Evolutionary conservation across 2,113 vertebrate genomes (phyloP).

Genomic region (Saguinus midas): DNA sequence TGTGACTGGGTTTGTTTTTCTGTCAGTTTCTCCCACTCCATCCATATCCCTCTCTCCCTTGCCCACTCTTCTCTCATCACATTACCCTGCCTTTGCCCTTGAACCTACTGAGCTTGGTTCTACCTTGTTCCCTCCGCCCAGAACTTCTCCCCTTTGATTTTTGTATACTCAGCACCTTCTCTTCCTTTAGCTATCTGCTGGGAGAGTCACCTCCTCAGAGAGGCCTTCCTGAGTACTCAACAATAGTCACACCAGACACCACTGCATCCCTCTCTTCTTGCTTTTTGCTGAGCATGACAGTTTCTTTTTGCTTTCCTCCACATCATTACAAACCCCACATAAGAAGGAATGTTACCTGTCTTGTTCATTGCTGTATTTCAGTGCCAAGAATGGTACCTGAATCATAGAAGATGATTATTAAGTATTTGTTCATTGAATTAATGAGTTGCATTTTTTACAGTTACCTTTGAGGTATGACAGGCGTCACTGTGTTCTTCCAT

Average conservation of each 20-base stretch:
- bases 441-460: not conserved
- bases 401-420: not conserved
- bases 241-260: accelerated
- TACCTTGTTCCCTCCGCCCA: not conserved
- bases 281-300: not conserved
- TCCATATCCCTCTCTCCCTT: accelerated
- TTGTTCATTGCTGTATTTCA: not conserved
- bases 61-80: not conserved
- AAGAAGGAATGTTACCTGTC: not conserved
- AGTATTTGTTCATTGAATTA: not conserved
- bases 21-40: not conserved
- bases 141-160: not conserved
- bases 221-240: not conserved
- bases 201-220: not conserved
- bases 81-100: too few relatives aligned
- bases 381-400: not conserved
- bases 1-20: not conserved
- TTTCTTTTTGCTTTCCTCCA: not conserved
- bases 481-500: not conserved
- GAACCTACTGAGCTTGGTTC: not conserved
- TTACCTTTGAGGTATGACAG: not conserved
- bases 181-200: not conserved
- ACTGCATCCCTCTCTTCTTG: not conserved
- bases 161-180: not conserved
- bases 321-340: too few relatives aligned